Evolutionary conservation across 1,140 invertebrate species (phyloP).

Genomic region (Cotesia typhae): DNA sequence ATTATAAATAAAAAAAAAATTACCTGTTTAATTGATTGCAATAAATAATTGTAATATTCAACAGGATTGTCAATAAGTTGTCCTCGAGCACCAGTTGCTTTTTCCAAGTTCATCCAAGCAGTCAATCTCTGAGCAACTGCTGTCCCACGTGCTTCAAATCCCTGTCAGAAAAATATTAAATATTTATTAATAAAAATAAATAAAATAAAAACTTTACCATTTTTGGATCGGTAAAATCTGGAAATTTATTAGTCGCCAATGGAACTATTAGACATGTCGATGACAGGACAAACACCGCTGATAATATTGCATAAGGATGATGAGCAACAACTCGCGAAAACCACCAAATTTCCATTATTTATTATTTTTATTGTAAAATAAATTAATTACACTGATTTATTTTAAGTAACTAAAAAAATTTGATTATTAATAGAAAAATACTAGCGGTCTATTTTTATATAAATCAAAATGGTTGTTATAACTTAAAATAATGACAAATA

Average conservation of each 20-base stretch:
- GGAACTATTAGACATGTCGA: constrained; percentile 77
- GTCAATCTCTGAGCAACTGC: constrained; percentile 78
- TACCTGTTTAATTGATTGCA: constrained; percentile 48
- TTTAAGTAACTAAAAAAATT: no score
- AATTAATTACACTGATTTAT: no score
- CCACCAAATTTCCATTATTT: constrained; percentile 59
- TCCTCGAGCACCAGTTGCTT: constrained; percentile 75
- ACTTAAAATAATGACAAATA: no score
- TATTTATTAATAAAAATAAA: constrained; percentile 34
- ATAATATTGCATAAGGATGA: constrained; percentile 78
- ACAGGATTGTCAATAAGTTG: constrained; percentile 78
- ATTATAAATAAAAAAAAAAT: no score
- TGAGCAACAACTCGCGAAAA: constrained; percentile 75
- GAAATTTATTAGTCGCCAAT: constrained; percentile 73
- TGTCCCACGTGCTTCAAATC: constrained; percentile 91
- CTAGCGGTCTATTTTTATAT: no score
- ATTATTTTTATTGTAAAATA: not conserved
- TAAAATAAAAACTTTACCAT: constrained; percentile 63
- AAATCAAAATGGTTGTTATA: no score
- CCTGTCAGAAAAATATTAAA: constrained; percentile 62
- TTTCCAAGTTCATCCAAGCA: constrained; percentile 84
- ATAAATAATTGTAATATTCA: constrained; percentile 64
- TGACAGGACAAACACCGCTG: constrained; percentile 74
- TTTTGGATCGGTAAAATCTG: constrained; percentile 82
- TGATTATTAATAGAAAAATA: no score